phyloP scores from a whole-genome alignment of 2,113 vertebrate species.

The Calyptomena viridis region DNA sequence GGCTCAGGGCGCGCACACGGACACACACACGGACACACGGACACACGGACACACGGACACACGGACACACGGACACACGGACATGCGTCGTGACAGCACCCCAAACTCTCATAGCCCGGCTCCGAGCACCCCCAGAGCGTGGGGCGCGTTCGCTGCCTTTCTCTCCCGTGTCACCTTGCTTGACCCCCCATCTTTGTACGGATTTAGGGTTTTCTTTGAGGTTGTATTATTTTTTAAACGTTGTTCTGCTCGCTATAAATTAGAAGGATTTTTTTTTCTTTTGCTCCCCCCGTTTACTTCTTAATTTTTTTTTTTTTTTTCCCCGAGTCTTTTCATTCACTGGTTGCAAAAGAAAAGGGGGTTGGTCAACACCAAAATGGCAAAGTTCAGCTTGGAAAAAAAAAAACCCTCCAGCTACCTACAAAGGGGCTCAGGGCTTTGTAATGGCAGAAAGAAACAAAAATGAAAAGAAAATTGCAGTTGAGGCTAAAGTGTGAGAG shows the following conservation, averaged over 20 bases:
- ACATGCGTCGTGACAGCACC: background rate
- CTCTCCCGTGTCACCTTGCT: background rate
- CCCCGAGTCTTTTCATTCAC: slow-evolving; percentile 59
- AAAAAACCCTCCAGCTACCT: slow-evolving; percentile 65
- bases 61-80: background rate
- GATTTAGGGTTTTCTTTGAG: background rate
- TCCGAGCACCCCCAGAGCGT: background rate
- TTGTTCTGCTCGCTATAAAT: slow-evolving; percentile 39
- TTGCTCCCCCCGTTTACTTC: background rate
- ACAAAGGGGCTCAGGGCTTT: slow-evolving; percentile 77
- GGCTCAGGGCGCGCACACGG: background rate
- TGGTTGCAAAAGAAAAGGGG: slow-evolving; percentile 67
- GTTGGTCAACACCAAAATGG: slow-evolving; percentile 76
- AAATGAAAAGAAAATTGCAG: slow-evolving; percentile 79
- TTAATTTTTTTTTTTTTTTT: background rate
- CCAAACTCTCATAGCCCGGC: background rate
- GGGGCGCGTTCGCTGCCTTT: background rate
- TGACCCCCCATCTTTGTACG: background rate
- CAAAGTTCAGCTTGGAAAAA: slow-evolving; percentile 73
- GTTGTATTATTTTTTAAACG: slow-evolving; percentile 34
- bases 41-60: background rate
- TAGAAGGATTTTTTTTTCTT: background rate
- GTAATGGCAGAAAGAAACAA: slow-evolving; percentile 76
- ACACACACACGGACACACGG: background rate
- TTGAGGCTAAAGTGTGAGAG: slow-evolving; percentile 74